Conservation (phyloP, 2,888 invertebrate genomes). For the Ichneumoninae sp. region DNA sequence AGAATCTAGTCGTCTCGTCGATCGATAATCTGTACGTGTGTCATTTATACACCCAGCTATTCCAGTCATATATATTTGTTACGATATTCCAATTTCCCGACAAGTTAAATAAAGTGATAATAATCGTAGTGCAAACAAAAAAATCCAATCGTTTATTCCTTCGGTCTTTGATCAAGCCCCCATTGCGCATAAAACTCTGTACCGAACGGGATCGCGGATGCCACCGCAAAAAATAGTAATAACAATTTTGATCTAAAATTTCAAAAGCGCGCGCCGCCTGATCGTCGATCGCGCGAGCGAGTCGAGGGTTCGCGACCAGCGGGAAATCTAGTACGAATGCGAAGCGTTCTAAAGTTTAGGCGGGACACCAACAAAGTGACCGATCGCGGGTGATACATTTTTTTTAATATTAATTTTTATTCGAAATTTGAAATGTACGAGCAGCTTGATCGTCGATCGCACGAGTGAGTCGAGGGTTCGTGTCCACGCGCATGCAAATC, state of each 20-base stretch:
- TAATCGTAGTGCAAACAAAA: too few species aligned
- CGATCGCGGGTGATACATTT: not conserved
- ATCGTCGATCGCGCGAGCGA: constrained; percentile 10
- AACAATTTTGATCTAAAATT: not conserved
- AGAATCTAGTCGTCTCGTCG: too few species aligned
- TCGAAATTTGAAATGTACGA: too few species aligned
- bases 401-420: not conserved
- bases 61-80: too few species aligned
- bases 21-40: too few species aligned
- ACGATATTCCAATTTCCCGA: too few species aligned
- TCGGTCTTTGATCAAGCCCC: too few species aligned
- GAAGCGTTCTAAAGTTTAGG: constrained; percentile 79
- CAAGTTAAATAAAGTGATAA: too few species aligned
- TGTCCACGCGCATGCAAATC: constrained; percentile 15
- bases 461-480: not conserved
- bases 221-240: not conserved
- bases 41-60: too few species aligned
- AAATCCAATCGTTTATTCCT: too few species aligned
- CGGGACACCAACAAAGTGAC: constrained; percentile 60
- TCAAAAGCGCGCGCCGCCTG: not conserved
- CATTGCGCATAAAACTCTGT: too few species aligned
- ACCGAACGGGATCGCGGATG: not conserved
- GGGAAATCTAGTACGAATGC: constrained; percentile 62
- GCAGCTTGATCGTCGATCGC: not conserved
- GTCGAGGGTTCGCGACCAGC: not conserved